Evolutionary conservation across 2,888 invertebrate species (phyloP).

Genomic region (Drosophila greeni): DNA sequence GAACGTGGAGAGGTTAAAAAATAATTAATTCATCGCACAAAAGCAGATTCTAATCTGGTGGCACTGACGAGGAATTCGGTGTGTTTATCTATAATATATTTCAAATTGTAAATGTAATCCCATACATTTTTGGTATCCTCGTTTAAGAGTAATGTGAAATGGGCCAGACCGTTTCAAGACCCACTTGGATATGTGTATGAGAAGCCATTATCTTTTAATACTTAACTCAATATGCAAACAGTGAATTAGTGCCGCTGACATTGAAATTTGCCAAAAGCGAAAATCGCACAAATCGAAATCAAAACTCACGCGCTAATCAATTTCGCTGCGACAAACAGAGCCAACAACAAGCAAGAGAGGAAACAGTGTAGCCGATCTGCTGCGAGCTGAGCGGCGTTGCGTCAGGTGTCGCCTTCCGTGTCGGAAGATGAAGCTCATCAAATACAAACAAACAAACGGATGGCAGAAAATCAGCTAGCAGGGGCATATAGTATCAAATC

Average conservation of each 20-base stretch:
- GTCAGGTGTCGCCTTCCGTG: slow-evolving; percentile 64
- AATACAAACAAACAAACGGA: slow-evolving; percentile 31
- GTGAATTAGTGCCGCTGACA: slow-evolving; percentile 60
- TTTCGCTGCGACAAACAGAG: slow-evolving; percentile 60
- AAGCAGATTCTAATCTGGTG: background rate
- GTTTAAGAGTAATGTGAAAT: slow-evolving; percentile 2
- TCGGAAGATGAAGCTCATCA: slow-evolving; percentile 62
- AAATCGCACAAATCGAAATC: slow-evolving; percentile 28
- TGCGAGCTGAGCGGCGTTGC: slow-evolving; percentile 7
- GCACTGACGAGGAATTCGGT: background rate
- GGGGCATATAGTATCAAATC: slow-evolving; percentile 8
- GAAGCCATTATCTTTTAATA: slow-evolving; percentile 11
- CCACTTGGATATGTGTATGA: background rate
- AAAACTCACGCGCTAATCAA: slow-evolving; percentile 32
- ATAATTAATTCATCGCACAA: background rate
- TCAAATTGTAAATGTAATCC: background rate
- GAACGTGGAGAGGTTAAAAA: slow-evolving; percentile 1
- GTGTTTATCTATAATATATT: background rate
- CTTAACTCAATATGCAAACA: slow-evolving; percentile 58
- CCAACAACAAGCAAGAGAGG: slow-evolving; percentile 30
- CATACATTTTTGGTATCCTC: background rate
- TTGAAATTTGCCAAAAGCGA: slow-evolving; percentile 63
- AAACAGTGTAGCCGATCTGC: slow-evolving; percentile 4
- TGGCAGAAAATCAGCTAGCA: slow-evolving; percentile 12
- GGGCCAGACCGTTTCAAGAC: background rate